Conservation (phyloP, 2,797 vertebrate species). For the Odontamblyopus lacepedii region DNA sequence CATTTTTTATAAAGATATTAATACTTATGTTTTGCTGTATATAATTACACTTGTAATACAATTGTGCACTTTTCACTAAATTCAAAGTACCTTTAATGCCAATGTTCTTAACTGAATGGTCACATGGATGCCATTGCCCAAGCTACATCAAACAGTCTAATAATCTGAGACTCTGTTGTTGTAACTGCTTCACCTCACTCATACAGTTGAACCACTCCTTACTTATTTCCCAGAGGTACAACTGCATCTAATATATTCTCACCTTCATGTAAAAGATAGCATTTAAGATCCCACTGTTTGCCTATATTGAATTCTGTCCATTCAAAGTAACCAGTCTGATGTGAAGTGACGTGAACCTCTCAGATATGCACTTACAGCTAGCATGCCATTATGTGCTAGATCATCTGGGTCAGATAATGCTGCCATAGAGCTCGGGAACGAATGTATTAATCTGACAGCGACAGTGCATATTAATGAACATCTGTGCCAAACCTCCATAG, state of each 20-base stretch:
- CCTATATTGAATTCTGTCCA: conserved; percentile 26
- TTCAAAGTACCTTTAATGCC: too few species aligned
- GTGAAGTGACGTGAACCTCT: conserved; percentile 14
- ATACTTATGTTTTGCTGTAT: background rate
- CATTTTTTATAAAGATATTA: too few species aligned
- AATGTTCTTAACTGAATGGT: background rate
- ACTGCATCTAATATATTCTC: background rate
- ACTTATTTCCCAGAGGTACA: conserved; percentile 5
- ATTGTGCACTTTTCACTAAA: too few species aligned
- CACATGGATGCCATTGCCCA: conserved; percentile 40
- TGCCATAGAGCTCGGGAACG: background rate
- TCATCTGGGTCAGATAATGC: conserved; percentile 13
- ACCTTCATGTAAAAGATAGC: conserved; percentile 7
- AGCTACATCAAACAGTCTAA: conserved; percentile 17
- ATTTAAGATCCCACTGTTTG: conserved; percentile 16
- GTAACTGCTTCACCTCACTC: conserved; percentile 34
- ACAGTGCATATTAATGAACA: background rate
- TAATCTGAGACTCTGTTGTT: conserved; percentile 34
- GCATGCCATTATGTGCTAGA: conserved; percentile 12
- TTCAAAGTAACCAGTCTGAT: conserved; percentile 23
- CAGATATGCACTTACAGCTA: conserved; percentile 6
- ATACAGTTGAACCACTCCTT: conserved; percentile 8
- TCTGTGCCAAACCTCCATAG: background rate
- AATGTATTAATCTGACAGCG: background rate
- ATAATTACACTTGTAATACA: conserved; percentile 8